Conservation (phyloP, 2,113 vertebrate species). For the Tonatia bakeri region DNA sequence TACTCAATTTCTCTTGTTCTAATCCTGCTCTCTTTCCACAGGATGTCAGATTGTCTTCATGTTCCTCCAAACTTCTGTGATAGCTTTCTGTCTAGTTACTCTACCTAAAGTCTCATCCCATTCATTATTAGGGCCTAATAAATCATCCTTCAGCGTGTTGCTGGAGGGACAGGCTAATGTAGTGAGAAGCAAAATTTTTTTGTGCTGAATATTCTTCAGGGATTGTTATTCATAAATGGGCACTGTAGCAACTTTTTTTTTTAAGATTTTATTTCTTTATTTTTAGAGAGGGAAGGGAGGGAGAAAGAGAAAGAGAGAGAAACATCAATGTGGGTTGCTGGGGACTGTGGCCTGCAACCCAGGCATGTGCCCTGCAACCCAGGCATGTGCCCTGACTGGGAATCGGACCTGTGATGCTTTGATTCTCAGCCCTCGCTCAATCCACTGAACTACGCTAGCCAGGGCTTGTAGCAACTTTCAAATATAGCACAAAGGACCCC, state of each 20-base stretch:
- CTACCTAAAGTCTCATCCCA: neutral
- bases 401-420: no score
- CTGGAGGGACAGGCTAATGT: neutral
- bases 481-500: neutral
- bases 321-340: no score
- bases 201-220: neutral
- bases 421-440: no score
- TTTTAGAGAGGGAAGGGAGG: no score
- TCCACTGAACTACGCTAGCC: no score
- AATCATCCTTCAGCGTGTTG: neutral
- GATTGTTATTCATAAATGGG: neutral
- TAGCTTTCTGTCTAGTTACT: neutral
- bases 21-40: neutral
- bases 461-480: neutral
- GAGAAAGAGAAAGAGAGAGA: no score
- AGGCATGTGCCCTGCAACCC: no score
- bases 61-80: neutral
- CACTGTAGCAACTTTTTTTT: neutral
- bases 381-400: no score
- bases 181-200: neutral
- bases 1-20: neutral
- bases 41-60: neutral
- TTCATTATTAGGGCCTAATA: neutral
- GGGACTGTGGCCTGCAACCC: no score
- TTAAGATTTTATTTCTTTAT: no score